phyloP scores from a whole-genome alignment of 1,140 invertebrate genomes.

The Bombus superbus region DNA sequence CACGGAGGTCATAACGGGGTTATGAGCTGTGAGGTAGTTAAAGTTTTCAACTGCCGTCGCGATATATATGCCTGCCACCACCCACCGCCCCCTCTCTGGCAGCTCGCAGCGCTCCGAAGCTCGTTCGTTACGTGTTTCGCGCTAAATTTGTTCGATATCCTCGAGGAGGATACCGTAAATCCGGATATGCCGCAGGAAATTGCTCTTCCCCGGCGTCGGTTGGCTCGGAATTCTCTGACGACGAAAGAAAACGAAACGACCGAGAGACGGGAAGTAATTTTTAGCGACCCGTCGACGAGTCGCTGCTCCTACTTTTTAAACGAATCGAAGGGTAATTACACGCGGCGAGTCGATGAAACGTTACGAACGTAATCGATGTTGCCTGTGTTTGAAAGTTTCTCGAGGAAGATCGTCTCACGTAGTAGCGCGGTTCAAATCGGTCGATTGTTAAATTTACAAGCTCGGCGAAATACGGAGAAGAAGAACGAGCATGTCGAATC shows the following conservation, averaged over 20 bases:
- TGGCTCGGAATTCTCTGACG: conserved; percentile 41
- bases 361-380: not conserved
- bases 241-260: conserved; percentile 41
- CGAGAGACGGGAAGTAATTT: conserved; percentile 28
- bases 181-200: conserved; percentile 69
- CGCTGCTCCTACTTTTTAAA: conserved; percentile 38
- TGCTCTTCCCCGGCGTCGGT: conserved; percentile 59
- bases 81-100: not conserved
- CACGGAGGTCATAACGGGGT: conserved; percentile 76
- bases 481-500: not conserved
- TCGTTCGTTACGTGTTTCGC: conserved; percentile 76
- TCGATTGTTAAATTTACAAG: not conserved
- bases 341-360: not conserved
- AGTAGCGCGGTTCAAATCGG: too few species aligned
- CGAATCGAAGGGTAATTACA: conserved; percentile 48
- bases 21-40: conserved; percentile 79
- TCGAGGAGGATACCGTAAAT: conserved; percentile 65
- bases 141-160: conserved; percentile 76
- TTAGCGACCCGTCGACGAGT: conserved; percentile 7
- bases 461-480: not conserved
- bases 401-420: too few species aligned
- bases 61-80: conserved; percentile 39
- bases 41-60: conserved; percentile 74
- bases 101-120: conserved; percentile 34
- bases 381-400: too few species aligned